phyloP scores from a whole-genome alignment of 2,888 invertebrate genomes.

The Arctia plantaginis region DNA sequence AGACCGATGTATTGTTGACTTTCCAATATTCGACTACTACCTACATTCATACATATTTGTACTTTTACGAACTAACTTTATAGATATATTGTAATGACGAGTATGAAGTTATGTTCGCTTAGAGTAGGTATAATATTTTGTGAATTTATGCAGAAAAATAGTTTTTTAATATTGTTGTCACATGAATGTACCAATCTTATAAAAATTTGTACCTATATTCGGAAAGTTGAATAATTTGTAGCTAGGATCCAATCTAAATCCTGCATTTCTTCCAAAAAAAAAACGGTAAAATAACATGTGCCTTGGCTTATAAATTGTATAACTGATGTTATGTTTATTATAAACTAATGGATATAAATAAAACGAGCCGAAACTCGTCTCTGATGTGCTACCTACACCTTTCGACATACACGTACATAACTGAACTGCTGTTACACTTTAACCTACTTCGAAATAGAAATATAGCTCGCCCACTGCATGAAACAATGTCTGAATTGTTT shows the following conservation, averaged over 20 bases:
- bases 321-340: constrained; percentile 76
- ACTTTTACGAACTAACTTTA: constrained; percentile 82
- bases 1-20: constrained; percentile 31
- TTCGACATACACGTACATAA: constrained; percentile 36
- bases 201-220: constrained; percentile 85
- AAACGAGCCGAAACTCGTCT: constrained; percentile 61
- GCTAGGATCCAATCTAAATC: constrained; percentile 86
- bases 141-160: constrained; percentile 86
- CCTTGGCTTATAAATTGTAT: constrained; percentile 83
- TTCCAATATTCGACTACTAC: constrained; percentile 56
- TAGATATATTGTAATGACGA: constrained; percentile 81
- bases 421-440: constrained; percentile 28
- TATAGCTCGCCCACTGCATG: constrained; percentile 20
- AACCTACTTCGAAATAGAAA: constrained; percentile 12
- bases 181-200: constrained; percentile 86
- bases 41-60: constrained; percentile 76
- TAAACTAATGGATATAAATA: constrained; percentile 65
- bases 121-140: constrained; percentile 85
- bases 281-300: constrained; percentile 81
- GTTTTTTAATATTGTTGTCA: constrained; percentile 87
- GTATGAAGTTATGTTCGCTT: constrained; percentile 83
- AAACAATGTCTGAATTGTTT: constrained; percentile 28
- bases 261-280: constrained; percentile 81
- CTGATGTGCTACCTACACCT: constrained; percentile 70
- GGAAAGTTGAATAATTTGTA: constrained; percentile 86